These are phyloP conservation scores for Ennomos fuscantarius DNA, from an alignment of 2,888 invertebrate genomes.

Conservation along the genomic window DNA sequence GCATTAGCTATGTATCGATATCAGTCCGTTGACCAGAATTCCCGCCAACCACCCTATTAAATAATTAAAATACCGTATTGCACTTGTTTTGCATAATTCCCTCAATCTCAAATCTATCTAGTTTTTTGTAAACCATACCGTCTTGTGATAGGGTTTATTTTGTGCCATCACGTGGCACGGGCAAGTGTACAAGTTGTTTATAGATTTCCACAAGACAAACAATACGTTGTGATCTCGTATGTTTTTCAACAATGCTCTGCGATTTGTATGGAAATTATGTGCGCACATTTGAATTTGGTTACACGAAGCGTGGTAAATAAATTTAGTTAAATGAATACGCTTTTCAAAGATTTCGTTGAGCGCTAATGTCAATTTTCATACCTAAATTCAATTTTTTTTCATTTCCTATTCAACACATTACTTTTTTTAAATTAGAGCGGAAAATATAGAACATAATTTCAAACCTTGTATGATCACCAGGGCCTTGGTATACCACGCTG, in stretches of 20 bases:
- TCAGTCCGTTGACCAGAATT: too few relatives aligned
- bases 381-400: too few relatives aligned
- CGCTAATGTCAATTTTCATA: too few relatives aligned
- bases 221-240: slow-evolving; percentile 46
- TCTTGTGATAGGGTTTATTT: slow-evolving; percentile 24
- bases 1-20: too few relatives aligned
- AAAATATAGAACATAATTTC: too few relatives aligned
- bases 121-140: slow-evolving; percentile 4
- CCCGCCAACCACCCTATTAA: too few relatives aligned
- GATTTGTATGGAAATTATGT: slow-evolving; percentile 16
- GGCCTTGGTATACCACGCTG: too few relatives aligned
- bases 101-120: slow-evolving; percentile 10
- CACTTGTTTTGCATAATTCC: slow-evolving; percentile 28
- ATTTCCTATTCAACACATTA: too few relatives aligned
- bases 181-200: slow-evolving; percentile 55
- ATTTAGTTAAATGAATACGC: not conserved
- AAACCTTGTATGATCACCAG: too few relatives aligned
- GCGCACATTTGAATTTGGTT: slow-evolving; percentile 13
- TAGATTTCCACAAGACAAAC: slow-evolving; percentile 70
- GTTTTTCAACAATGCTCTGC: slow-evolving; percentile 52
- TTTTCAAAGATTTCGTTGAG: too few relatives aligned
- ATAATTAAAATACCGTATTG: slow-evolving; percentile 2
- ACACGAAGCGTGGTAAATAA: not conserved
- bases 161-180: slow-evolving; percentile 6
- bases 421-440: too few relatives aligned